phyloP scores from a whole-genome alignment of 2,113 vertebrate species.

The Sciurus niger region DNA sequence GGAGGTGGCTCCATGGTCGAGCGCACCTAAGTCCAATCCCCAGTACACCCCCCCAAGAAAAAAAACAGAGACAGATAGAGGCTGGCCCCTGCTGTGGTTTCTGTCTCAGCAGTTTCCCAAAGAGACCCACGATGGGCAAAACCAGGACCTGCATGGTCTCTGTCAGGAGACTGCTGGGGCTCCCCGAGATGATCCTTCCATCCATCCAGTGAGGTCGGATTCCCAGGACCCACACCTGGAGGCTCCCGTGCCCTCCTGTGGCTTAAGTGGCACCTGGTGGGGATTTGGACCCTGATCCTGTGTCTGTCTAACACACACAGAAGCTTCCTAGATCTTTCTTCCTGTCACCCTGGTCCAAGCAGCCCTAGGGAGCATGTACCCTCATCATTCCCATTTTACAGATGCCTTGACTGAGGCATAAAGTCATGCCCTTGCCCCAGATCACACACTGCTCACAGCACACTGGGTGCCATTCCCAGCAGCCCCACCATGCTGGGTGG shows the following conservation, averaged over 20 bases:
- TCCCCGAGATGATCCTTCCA: background rate
- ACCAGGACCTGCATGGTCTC: no score
- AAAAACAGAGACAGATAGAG: background rate
- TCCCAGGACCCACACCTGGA: no score
- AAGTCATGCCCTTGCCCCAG: background rate
- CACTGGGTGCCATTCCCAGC: no score
- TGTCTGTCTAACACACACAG: background rate
- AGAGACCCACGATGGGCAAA: no score
- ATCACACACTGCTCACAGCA: background rate
- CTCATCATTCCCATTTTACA: background rate
- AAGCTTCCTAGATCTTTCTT: background rate
- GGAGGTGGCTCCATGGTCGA: no score
- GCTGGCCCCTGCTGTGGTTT: background rate
- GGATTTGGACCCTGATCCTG: background rate
- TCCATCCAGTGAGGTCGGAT: no score
- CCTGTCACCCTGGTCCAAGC: background rate
- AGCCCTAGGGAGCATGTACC: background rate
- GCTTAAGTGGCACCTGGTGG: background rate
- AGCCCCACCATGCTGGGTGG: accelerated
- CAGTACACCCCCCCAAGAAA: no score
- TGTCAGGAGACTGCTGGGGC: background rate
- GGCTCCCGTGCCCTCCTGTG: background rate
- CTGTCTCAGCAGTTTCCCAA: accelerated
- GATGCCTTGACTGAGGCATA: background rate
- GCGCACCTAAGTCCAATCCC: no score